Conservation (phyloP, 2,888 invertebrate species). For the Iselma pallidipennis region DNA sequence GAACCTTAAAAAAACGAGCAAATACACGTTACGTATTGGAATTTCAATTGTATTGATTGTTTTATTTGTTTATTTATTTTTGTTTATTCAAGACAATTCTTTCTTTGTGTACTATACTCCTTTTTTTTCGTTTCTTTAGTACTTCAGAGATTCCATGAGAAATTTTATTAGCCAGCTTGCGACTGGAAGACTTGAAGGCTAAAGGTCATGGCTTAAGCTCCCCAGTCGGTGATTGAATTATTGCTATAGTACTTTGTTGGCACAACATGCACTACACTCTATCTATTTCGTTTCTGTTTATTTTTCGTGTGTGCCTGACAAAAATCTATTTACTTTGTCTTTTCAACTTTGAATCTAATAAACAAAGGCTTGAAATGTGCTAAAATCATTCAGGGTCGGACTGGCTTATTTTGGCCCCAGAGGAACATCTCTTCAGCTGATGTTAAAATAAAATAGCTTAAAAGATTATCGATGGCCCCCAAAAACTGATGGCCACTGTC, state of each 20-base stretch:
- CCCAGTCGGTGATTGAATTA: slow-evolving; percentile 20
- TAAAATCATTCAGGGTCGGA: no score
- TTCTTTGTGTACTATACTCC: not conserved
- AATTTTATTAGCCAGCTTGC: slow-evolving; percentile 12
- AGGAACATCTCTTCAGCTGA: no score
- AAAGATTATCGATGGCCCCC: no score
- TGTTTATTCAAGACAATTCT: not conserved
- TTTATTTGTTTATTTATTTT: not conserved
- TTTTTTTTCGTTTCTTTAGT: not conserved
- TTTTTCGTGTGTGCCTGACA: not conserved
- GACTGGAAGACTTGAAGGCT: slow-evolving; percentile 7
- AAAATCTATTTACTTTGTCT: not conserved
- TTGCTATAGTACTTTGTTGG: slow-evolving; percentile 15
- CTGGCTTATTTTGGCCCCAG: no score
- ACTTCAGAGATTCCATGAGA: not conserved
- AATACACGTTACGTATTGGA: no score
- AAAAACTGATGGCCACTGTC: no score
- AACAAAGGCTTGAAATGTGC: no score
- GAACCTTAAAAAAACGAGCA: no score
- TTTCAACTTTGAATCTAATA: no score
- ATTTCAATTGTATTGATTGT: not conserved
- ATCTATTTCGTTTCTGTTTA: not conserved
- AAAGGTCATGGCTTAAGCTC: slow-evolving; percentile 22
- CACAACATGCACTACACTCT: not conserved
- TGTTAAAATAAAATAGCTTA: no score